phyloP scores from a whole-genome alignment of 2,113 vertebrate genomes.

The Sakesphorus luctuosus region DNA sequence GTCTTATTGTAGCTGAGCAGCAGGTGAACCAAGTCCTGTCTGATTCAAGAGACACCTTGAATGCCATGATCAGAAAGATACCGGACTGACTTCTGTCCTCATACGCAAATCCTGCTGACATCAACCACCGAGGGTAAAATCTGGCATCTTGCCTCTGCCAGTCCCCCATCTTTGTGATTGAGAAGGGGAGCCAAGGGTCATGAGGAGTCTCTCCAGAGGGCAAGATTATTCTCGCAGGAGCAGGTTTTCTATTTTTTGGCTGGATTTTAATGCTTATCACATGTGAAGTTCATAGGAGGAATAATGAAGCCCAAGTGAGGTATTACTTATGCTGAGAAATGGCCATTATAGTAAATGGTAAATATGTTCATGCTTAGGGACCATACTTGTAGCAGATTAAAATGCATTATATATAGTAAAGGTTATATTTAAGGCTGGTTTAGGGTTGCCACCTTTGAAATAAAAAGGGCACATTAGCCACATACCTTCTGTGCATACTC shows the following conservation, averaged over 20 bases:
- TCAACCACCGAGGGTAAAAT: not conserved
- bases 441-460: not conserved
- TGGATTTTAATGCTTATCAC: not conserved
- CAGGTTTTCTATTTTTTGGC: not conserved
- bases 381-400: not conserved
- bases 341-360: not conserved
- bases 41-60: not conserved
- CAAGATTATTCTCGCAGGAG: not conserved
- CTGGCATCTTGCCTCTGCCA: not conserved
- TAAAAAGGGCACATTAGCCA: not conserved
- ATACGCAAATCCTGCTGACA: not conserved
- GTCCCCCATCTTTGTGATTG: not conserved
- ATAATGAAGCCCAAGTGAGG: not conserved
- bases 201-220: not conserved
- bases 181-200: not conserved
- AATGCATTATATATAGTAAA: not conserved
- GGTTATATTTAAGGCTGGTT: not conserved
- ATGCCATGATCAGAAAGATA: rapidly evolving
- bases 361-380: not conserved
- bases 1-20: not conserved
- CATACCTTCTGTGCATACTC: not conserved
- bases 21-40: not conserved
- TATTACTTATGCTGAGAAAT: not conserved
- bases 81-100: not conserved
- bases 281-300: not conserved